These are phyloP conservation scores for Glyphotaelius pellucidus DNA, from an alignment of 2,888 invertebrate genomes.

Conservation along the genomic window DNA sequence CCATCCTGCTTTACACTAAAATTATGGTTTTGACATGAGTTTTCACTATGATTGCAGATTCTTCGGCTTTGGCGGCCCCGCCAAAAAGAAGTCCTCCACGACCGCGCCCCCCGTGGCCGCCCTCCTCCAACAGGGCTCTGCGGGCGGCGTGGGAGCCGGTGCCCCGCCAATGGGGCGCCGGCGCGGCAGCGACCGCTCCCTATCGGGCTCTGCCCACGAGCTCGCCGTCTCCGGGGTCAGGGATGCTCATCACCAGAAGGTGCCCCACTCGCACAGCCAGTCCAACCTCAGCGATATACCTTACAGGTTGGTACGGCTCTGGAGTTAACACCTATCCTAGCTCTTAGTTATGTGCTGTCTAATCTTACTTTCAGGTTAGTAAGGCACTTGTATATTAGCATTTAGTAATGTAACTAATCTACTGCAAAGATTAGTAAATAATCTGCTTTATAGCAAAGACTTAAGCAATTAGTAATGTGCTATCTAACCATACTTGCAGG, in stretches of 20 bases:
- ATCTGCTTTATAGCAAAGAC: not conserved
- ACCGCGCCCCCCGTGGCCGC: constrained; percentile 75
- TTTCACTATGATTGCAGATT: constrained; percentile 79
- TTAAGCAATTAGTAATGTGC: not conserved
- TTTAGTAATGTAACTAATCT: not conserved
- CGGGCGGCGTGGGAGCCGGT: constrained; percentile 70
- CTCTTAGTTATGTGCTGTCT: not conserved
- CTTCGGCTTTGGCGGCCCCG: constrained; percentile 92
- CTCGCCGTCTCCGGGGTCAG: constrained; percentile 85
- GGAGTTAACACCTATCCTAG: not conserved
- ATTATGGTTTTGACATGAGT: not conserved
- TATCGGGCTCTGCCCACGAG: constrained; percentile 91
- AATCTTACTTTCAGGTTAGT: not conserved
- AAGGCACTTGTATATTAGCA: not conserved
- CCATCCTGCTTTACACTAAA: not conserved
- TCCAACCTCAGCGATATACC: constrained; percentile 92
- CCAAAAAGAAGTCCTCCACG: constrained; percentile 88
- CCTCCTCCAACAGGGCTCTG: constrained; percentile 71
- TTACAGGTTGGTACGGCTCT: constrained; percentile 80
- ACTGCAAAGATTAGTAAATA: not conserved
- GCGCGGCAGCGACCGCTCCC: constrained; percentile 90
- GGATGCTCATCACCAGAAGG: constrained; percentile 78
- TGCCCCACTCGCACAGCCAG: constrained; percentile 93
- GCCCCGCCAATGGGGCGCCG: constrained; percentile 78
- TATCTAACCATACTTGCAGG: not conserved